These are phyloP conservation scores for Antheraea assamensis DNA, from an alignment of 2,888 invertebrate species.

Conservation along the genomic window DNA sequence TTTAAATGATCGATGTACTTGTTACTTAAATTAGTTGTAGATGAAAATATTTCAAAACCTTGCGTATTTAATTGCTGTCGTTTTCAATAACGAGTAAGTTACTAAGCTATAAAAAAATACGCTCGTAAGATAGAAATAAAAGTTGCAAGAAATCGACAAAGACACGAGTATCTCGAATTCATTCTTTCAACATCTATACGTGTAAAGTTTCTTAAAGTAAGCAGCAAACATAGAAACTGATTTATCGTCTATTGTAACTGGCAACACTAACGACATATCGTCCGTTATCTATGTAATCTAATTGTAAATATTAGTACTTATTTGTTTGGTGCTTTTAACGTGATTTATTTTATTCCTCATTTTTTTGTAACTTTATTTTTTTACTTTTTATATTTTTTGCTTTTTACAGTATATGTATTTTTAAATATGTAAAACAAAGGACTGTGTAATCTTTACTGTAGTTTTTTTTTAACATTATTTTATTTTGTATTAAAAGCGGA, in stretches of 20 bases:
- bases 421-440: background rate
- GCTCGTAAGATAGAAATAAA: too few relatives aligned
- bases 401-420: background rate
- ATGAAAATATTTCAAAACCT: too few relatives aligned
- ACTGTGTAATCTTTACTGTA: background rate
- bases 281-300: background rate
- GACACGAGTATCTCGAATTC: too few relatives aligned
- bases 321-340: constrained; percentile 14
- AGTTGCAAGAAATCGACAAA: background rate
- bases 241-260: background rate
- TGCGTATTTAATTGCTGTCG: too few relatives aligned
- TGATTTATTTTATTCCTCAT: constrained; percentile 13
- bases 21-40: too few relatives aligned
- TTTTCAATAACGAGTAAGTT: too few relatives aligned
- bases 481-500: background rate
- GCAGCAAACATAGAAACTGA: background rate
- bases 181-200: too few relatives aligned
- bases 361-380: background rate
- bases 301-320: constrained; percentile 10
- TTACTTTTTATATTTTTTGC: background rate
- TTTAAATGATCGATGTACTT: too few relatives aligned
- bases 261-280: constrained; percentile 1
- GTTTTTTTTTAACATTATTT: background rate
- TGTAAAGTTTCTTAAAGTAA: background rate
- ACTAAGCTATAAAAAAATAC: too few relatives aligned